A percentile compares a stretch with the other conserved stretches of the same genome.
These are phyloP conservation scores for Magallana angulata DNA, from an alignment of 1,140 invertebrate species.

Conservation along the genomic window DNA sequence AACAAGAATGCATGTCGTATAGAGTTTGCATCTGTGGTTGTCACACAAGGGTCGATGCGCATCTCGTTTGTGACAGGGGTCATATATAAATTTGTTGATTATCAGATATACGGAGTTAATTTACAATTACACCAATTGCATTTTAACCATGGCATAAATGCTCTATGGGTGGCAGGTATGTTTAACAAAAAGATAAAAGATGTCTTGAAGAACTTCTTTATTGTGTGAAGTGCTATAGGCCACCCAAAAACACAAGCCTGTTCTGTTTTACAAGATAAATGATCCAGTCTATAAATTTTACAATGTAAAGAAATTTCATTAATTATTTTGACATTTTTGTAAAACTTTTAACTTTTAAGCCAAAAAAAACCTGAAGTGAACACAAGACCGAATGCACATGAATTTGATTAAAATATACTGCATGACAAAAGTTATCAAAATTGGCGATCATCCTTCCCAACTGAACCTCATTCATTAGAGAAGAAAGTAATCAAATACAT, in stretches of 20 bases:
- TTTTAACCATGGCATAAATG: neutral
- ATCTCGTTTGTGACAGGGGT: conserved; percentile 20
- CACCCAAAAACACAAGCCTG: neutral
- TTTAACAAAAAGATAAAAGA: conserved; percentile 23
- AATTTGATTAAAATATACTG: no score
- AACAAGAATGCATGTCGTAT: neutral
- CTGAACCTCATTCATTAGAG: no score
- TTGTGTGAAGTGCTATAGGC: neutral
- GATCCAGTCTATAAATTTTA: neutral
- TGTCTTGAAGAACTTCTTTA: neutral
- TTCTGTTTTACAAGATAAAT: neutral
- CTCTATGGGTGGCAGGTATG: conserved; percentile 15
- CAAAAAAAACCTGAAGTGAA: no score
- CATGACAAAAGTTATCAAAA: no score
- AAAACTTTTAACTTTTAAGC: neutral
- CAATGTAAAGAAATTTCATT: neutral
- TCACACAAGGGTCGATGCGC: neutral
- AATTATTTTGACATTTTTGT: neutral
- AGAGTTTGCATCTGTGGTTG: neutral
- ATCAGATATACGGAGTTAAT: conserved; percentile 1
- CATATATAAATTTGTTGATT: neutral
- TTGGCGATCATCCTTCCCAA: no score
- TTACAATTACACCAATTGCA: conserved; percentile 13
- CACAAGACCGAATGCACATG: no score
- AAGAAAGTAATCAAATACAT: no score